Conservation (phyloP, 1,140 invertebrate species). For the Heliconius hermathena region DNA sequence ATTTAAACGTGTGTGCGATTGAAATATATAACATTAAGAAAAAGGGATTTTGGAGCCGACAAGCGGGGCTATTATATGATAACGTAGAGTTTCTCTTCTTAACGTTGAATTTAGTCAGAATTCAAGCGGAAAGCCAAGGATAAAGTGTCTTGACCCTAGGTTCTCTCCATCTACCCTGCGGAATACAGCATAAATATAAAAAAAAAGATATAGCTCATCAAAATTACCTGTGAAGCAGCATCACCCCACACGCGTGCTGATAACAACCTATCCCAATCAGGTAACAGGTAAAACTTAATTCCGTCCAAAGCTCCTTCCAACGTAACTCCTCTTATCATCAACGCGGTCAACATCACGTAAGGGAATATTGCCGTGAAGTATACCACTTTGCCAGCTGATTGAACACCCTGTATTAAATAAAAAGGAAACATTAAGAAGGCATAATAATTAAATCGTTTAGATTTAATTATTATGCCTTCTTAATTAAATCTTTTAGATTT, state of each 20-base stretch:
- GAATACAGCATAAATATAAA: no score
- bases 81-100: no score
- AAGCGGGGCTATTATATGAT: no score
- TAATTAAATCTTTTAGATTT: neutral
- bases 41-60: no score
- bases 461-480: neutral
- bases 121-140: no score
- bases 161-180: no score
- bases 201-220: neutral
- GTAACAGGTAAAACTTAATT: constrained; percentile 89
- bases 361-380: constrained; percentile 90
- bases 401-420: constrained; percentile 81
- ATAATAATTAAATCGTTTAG: no score
- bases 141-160: no score
- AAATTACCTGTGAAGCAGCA: constrained; percentile 82
- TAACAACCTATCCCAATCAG: constrained; percentile 86
- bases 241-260: constrained; percentile 84
- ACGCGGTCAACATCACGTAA: constrained; percentile 87
- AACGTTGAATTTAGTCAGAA: no score
- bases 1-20: no score
- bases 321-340: constrained; percentile 86
- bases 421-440: no score
- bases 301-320: constrained; percentile 88
- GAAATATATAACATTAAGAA: no score
- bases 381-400: constrained; percentile 91